phyloP scores from a whole-genome alignment of 1,140 invertebrate genomes.

The Drosophila obscura region DNA sequence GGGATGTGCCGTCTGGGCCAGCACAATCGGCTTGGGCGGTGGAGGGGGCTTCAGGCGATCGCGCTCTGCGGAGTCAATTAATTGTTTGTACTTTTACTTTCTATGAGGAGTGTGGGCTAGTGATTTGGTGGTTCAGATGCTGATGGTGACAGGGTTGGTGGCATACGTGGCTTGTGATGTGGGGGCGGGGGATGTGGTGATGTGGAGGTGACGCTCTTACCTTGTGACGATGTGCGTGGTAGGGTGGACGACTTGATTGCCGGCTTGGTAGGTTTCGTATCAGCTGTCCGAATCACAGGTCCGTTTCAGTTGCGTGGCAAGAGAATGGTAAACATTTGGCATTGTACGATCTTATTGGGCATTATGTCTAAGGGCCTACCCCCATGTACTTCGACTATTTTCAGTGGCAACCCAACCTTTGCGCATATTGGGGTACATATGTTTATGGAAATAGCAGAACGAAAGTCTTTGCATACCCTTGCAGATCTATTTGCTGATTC shows the following conservation, averaged over 20 bases:
- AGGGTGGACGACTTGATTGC: slow-evolving; percentile 97
- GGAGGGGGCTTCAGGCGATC: slow-evolving; percentile 93
- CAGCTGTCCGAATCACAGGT: slow-evolving; percentile 85
- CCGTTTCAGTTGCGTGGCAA: slow-evolving; percentile 10
- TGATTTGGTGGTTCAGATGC: neutral
- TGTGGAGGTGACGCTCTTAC: slow-evolving; percentile 85
- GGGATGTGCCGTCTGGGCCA: slow-evolving; percentile 85
- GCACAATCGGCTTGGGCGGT: slow-evolving; percentile 91
- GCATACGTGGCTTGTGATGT: neutral
- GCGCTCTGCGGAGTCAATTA: slow-evolving; percentile 86
- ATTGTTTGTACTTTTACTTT: too few species aligned
- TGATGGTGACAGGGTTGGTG: neutral
- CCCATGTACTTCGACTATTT: too few species aligned
- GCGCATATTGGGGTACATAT: too few species aligned
- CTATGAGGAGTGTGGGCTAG: neutral
- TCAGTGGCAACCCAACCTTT: too few species aligned
- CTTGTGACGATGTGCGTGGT: slow-evolving; percentile 95
- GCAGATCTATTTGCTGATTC: too few species aligned
- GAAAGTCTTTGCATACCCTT: too few species aligned
- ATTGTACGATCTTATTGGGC: neutral
- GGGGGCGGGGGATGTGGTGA: slow-evolving; percentile 1
- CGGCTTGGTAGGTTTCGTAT: slow-evolving; percentile 96
- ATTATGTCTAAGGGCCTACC: too few species aligned
- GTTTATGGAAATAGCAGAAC: too few species aligned
- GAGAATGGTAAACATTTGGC: slow-evolving; percentile 22